Base-by-base conservation (phyloP, 2,797 vertebrate genomes). In the Pangasius larnaudii region DNA sequence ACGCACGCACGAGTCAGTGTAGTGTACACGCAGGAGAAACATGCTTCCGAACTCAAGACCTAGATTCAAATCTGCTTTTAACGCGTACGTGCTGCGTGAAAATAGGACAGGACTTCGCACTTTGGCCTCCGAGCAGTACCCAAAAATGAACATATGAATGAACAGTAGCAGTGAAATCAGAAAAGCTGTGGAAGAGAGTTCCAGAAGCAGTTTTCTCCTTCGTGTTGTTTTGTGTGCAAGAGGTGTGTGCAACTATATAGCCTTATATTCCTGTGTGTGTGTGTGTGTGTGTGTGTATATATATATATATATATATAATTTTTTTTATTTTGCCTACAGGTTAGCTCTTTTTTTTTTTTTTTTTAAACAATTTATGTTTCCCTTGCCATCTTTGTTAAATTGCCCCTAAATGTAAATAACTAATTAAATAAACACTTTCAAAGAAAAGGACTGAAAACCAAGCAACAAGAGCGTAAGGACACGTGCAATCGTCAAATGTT, bases 11-110 rank as follows among this genome's bases (percentile, higher is more conserved):
- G 33, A 18, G 30, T 63, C 91, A 51, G 69, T 90, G 86, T 91
- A 67, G 86, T 87, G 80, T 85, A 91, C 90, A 93, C 85, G 89
- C 91, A 91, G 91, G 91, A 91, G 82, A 87, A 89, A 92, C 92
- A 90, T 69, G 88, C 90, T 90, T 93, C 90, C 87, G 88, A 30
- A 51, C 27, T n/a, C 22, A 3, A 19, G 16, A 30, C 19, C 5
- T 33, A 0, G 22, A 6, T 30, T 53, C 13, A 0, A 56, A 53
- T 53, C 7, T 36, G 33, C 75, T 9, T 80, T 30, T 18, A 10
- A 56, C 16, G 5, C 1, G 19, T 39, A 30, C n/a, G 5, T 19
- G 75, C 53, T 22, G 53, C 56, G 5, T 14, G 56, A 11, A 79
- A 36, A 56, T 0, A 19, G 2, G 0, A 30, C 51, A 10, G 3